Evolutionary conservation across 2,888 invertebrate genomes (phyloP).

Genomic region (Tubulanus polymorphus): DNA sequence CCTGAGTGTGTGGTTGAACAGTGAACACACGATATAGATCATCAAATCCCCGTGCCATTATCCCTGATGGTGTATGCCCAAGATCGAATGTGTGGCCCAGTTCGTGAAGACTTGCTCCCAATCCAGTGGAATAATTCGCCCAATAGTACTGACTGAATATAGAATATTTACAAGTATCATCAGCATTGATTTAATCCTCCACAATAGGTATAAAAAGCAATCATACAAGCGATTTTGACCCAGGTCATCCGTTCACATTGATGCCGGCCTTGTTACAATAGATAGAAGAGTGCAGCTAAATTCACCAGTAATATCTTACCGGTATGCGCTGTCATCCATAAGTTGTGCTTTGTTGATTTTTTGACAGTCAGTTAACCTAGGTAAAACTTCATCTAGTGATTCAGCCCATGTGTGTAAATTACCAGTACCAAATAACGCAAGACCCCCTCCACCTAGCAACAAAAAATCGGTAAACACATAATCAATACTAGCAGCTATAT

Average conservation of each 20-base stretch:
- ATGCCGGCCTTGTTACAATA: no score
- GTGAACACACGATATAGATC: slow-evolving; percentile 48
- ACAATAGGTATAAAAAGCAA: no score
- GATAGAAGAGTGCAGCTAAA: no score
- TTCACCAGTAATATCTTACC: slow-evolving; percentile 54
- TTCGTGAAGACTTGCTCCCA: slow-evolving; percentile 90
- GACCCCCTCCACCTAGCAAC: slow-evolving; percentile 63
- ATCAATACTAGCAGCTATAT: not conserved
- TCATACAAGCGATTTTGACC: no score
- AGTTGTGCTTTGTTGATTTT: slow-evolving; percentile 68
- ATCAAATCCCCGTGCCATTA: slow-evolving; percentile 70
- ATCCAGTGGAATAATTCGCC: slow-evolving; percentile 82
- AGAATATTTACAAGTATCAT: no score
- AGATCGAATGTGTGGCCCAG: slow-evolving; percentile 91
- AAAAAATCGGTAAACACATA: not conserved
- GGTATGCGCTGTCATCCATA: slow-evolving; percentile 89
- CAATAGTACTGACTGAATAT: slow-evolving; percentile 69
- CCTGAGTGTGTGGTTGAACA: slow-evolving; percentile 23
- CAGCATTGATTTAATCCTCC: no score
- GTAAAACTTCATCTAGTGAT: slow-evolving; percentile 64
- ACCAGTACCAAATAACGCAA: slow-evolving; percentile 86
- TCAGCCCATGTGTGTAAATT: slow-evolving; percentile 88
- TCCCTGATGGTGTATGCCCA: slow-evolving; percentile 83
- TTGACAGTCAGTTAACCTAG: slow-evolving; percentile 61
- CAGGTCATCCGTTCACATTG: no score